These are phyloP conservation scores for Melanostigma gelatinosum DNA, from an alignment of 2,113 vertebrate species.

Conservation along the genomic window DNA sequence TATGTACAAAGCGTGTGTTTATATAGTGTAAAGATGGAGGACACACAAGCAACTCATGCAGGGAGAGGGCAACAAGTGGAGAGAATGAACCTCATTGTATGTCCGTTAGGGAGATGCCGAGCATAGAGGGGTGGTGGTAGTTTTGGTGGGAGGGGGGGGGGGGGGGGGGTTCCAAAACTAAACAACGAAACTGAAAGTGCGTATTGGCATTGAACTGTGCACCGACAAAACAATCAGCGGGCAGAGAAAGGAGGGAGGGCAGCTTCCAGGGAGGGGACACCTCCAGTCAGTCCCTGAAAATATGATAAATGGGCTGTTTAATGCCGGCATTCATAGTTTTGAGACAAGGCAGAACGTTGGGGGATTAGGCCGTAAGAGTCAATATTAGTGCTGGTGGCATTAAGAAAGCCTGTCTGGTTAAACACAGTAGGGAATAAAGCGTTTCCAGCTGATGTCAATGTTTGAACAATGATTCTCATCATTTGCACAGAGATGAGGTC, in stretches of 20 bases:
- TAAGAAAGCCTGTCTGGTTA: constrained; percentile 74
- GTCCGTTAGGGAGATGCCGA: constrained; percentile 50
- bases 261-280: constrained; percentile 44
- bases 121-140: constrained; percentile 34
- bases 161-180: constrained; percentile 40
- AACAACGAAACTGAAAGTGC: constrained; percentile 60
- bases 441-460: constrained; percentile 81
- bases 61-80: constrained; percentile 71
- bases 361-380: constrained; percentile 78
- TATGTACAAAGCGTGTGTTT: constrained; percentile 77
- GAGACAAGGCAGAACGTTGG: constrained; percentile 74
- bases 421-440: constrained; percentile 73
- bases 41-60: constrained; percentile 68
- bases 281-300: constrained; percentile 60
- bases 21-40: constrained; percentile 75
- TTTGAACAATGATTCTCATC: constrained; percentile 81
- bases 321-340: constrained; percentile 68
- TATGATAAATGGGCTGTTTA: constrained; percentile 79
- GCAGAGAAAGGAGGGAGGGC: constrained; percentile 23
- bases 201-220: constrained; percentile 50
- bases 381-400: constrained; percentile 79
- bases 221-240: constrained; percentile 49
- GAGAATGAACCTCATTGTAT: constrained; percentile 77
- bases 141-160: constrained; percentile 2
- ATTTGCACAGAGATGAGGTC: constrained; percentile 75